phyloP scores from a whole-genome alignment of 37 sponge, comb jelly and placozoan species.

The Cladorhizidae sp. region DNA sequence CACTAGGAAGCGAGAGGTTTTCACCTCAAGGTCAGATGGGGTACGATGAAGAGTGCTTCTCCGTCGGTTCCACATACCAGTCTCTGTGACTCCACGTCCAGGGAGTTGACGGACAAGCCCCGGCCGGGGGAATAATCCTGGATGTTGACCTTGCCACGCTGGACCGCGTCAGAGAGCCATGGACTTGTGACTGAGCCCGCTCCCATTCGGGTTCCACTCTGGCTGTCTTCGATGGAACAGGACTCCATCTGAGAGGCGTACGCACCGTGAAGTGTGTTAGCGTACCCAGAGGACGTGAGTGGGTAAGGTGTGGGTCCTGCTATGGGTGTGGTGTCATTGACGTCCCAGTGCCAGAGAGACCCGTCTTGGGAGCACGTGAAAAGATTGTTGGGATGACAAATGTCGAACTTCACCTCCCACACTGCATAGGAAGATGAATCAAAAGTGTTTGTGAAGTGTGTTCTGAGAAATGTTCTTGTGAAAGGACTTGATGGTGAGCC shows the following conservation, averaged over 20 bases:
- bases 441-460: too few relatives aligned
- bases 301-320: not conserved
- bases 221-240: too few relatives aligned
- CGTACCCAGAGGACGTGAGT: not conserved
- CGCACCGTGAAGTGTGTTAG: not conserved
- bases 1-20: not conserved
- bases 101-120: constrained; percentile 60
- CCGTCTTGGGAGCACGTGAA: constrained; percentile 86
- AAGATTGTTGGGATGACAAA: constrained; percentile 63
- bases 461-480: too few relatives aligned
- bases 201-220: too few relatives aligned
- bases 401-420: constrained; percentile 76
- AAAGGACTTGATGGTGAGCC: too few relatives aligned
- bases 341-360: constrained; percentile 84
- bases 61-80: constrained; percentile 73
- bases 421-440: constrained; percentile 44
- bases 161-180: constrained; percentile 45
- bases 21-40: constrained; percentile 32
- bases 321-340: not conserved
- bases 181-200: constrained; percentile 12
- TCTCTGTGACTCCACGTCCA: constrained; percentile 62
- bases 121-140: constrained; percentile 22
- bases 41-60: constrained; percentile 47
- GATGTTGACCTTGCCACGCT: constrained; percentile 30
- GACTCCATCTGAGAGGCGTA: not conserved